These are phyloP conservation scores for Microcebus griseorufus DNA, from an alignment of 2,113 vertebrate species.

Conservation along the genomic window DNA sequence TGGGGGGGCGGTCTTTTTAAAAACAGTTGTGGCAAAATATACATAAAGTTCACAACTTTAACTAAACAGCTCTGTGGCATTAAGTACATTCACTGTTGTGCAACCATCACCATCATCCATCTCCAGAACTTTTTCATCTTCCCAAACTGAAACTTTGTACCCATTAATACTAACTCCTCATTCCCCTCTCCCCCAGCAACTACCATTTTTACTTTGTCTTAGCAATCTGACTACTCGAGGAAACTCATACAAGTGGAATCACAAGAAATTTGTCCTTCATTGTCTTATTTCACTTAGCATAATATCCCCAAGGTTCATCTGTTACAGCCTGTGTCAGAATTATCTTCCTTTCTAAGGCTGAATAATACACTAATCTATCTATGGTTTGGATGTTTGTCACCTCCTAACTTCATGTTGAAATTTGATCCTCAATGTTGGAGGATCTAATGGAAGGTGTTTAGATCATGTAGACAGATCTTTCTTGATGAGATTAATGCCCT, in stretches of 20 bases:
- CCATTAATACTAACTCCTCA: not conserved
- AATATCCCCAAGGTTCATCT: not conserved
- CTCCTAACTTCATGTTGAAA: not conserved
- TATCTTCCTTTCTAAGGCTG: not conserved
- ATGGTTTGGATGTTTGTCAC: not conserved
- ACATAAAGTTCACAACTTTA: not conserved
- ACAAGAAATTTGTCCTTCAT: not conserved
- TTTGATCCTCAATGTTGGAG: not conserved
- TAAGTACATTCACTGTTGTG: not conserved
- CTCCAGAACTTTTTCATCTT: not conserved
- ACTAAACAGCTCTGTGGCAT: not conserved
- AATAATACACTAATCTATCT: not conserved
- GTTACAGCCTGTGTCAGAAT: not conserved
- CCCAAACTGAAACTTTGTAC: not conserved
- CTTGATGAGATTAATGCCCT: not conserved
- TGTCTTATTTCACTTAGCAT: not conserved
- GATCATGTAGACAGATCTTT: not conserved
- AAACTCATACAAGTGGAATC: not conserved
- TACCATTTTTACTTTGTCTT: not conserved
- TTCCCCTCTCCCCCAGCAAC: not conserved
- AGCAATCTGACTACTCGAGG: not conserved
- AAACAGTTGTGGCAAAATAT: not conserved
- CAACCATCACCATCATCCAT: not conserved
- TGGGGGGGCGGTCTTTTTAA: not conserved
- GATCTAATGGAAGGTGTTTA: not conserved